These are phyloP conservation scores for Bombycilla garrulus DNA, from an alignment of 2,113 vertebrate genomes.

Conservation along the genomic window DNA sequence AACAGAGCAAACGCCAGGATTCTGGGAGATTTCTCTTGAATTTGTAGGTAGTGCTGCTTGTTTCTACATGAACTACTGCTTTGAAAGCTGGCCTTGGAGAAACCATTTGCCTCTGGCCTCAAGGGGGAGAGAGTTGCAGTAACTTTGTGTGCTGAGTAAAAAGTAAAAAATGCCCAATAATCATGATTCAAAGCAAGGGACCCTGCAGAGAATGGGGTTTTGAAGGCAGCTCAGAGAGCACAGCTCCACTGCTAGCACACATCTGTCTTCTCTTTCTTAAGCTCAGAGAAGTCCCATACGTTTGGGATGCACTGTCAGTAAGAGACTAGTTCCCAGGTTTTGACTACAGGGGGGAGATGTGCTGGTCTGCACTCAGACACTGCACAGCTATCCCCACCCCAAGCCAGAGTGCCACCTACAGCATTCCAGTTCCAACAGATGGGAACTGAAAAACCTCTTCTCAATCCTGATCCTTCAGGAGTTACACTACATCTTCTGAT, in stretches of 20 bases:
- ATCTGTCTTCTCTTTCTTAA: neutral
- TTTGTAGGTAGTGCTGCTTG: neutral
- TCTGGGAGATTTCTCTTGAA: neutral
- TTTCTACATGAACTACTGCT: neutral
- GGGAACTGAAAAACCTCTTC: neutral
- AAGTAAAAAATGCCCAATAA: neutral
- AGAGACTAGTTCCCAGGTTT: neutral
- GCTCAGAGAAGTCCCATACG: neutral
- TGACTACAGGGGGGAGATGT: neutral
- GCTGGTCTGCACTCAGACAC: neutral
- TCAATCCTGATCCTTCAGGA: neutral
- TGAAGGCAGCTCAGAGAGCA: neutral
- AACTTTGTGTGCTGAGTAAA: neutral
- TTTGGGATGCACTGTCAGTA: neutral
- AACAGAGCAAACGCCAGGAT: conserved; percentile 47
- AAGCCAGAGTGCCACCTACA: neutral
- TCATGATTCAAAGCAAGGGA: neutral
- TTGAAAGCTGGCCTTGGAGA: neutral
- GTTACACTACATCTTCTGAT: neutral
- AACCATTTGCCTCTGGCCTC: neutral
- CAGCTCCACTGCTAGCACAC: neutral
- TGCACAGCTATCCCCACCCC: neutral
- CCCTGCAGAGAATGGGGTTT: neutral
- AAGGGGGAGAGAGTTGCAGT: neutral
- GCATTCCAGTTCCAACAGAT: neutral